Evolutionary conservation across 2,113 vertebrate species (phyloP).

Genomic region (Trogon melanurus): DNA sequence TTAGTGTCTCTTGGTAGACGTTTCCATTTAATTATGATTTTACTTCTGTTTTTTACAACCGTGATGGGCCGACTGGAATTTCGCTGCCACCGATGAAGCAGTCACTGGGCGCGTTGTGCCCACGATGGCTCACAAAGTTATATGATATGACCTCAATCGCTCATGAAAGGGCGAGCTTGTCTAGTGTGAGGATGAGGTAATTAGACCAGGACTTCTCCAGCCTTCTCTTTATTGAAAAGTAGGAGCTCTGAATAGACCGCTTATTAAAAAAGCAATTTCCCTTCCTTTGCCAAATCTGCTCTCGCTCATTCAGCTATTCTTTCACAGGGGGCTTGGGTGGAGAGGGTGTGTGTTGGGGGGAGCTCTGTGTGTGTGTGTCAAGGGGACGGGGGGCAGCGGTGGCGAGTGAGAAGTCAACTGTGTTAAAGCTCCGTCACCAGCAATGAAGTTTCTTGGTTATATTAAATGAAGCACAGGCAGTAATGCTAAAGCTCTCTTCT

Average conservation of each 20-base stretch:
- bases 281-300: constrained; percentile 53
- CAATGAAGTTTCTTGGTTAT: constrained; percentile 38
- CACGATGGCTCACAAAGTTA: constrained; percentile 54
- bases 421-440: constrained; percentile 27
- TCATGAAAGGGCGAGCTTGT: constrained; percentile 65
- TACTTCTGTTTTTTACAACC: constrained; percentile 20
- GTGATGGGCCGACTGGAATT: constrained; percentile 11
- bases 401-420: constrained; percentile 62
- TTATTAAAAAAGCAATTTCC: constrained; percentile 78
- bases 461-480: constrained; percentile 49
- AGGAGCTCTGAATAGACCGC: constrained; percentile 70
- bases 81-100: constrained; percentile 42
- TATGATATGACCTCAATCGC: constrained; percentile 70
- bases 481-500: constrained; percentile 39
- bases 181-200: constrained; percentile 53
- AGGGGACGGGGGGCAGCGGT: constrained; percentile 1
- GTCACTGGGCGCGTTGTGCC: constrained; percentile 31
- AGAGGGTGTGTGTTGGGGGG: background rate
- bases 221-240: constrained; percentile 68
- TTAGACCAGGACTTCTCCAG: constrained; percentile 63
- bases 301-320: constrained; percentile 54
- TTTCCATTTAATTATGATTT: constrained; percentile 12
- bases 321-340: constrained; percentile 52
- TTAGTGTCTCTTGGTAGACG: constrained; percentile 47
- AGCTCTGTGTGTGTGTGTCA: constrained; percentile 33